Evolutionary conservation across 2,888 invertebrate species (phyloP), one percentile per base, ranked within the genome.

Genomic region (Linnaemya tessellans): DNA sequence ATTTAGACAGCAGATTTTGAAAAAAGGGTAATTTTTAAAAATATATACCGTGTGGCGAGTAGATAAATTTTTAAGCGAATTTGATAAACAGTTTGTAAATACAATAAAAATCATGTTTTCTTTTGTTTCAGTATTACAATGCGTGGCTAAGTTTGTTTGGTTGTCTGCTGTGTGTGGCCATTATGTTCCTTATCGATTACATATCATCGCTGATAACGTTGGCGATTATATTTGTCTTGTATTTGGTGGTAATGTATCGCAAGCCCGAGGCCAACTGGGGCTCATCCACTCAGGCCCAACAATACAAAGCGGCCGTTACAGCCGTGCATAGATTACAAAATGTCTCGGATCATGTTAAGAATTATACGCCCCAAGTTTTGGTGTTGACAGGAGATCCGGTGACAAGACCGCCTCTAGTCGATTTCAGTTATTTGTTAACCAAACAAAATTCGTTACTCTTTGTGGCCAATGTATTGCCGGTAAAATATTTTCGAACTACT

Each of bases 231-330:
- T 95, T 97, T 90, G 96, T 96, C 0, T 94, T 99, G 25, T 99
- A 98, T 92, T 94, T 98, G 88, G 96, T 98, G 90, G 97, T 99
- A 15, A 96, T 97, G 88, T 97, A 98, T 90, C 94, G 98, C 68
- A 98, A 98, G 90, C 99, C 99, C 95, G 97, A 98, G 91, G 98
- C 98, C 3, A 99, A 99, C 93, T 99, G 99, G 99, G 99, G 99
- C 30, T 98, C 98, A 80, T 97, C 98, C 9, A 98, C 98, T 0
- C 98, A 99, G 92, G 98, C 98, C 0, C 98, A 99, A 93, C 97
- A 96, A 43, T 99, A 98, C 93, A 98, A 98, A 92, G 96, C 96
- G 11, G 98, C 99, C 0, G 92, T 99, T 4, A 95, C 96, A 11
- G 96, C 97, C 18, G 96, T 98, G 0, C 96, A 97, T 90, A 95